Evolutionary conservation across 2,113 vertebrate genomes (phyloP), one percentile per base, ranked within the genome.

Genomic region (Elaphurus davidianus): DNA sequence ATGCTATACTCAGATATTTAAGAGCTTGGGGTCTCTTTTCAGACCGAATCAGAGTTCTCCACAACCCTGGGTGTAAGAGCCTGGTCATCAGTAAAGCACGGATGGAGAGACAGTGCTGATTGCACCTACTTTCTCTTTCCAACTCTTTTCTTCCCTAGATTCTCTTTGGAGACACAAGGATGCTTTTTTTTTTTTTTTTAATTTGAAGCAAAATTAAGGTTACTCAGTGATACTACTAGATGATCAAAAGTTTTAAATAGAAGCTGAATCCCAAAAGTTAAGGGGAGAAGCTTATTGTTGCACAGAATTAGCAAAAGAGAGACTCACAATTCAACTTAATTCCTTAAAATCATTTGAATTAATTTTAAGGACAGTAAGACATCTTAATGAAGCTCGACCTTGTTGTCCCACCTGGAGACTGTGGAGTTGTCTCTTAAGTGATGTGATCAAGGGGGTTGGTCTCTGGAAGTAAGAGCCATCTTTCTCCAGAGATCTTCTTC

Each of bases 321-420:
- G 28, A 91, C 6, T 92, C 28, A 64, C 0, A 0, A 81, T 55
- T 90, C 36, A 45, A 54, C 57, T 47, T 71, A 92, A 84, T 88
- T 96, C 10, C 60, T 94, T 45, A 87, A 93, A 67, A 76, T 87
- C 1, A 0, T 88, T 76, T 88, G 28, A 67, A 23, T 82, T 95
- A 50, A 78, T 91, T 98, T 90, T 74, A 96, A 89, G 15, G 36
- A 7, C 23, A 85, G 81, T 91, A 84, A 85, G 30, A 76, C 21
- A 33, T 85, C 17, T 97, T 60, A 21, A 33, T 55, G 50, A 62
- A 79, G 33, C 12, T 92, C 2, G 8, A 3, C 7, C 1, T 86
- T 62, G 1, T 47, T 71, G 8, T 6, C 10, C 15, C 1, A 0
- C 36, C 36, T 0, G 7, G 30, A 19, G 43, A 71, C 30, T 33